Evolutionary conservation across 2,113 vertebrate genomes (phyloP).

Genomic region (Brachyhypopomus occidentalis): DNA sequence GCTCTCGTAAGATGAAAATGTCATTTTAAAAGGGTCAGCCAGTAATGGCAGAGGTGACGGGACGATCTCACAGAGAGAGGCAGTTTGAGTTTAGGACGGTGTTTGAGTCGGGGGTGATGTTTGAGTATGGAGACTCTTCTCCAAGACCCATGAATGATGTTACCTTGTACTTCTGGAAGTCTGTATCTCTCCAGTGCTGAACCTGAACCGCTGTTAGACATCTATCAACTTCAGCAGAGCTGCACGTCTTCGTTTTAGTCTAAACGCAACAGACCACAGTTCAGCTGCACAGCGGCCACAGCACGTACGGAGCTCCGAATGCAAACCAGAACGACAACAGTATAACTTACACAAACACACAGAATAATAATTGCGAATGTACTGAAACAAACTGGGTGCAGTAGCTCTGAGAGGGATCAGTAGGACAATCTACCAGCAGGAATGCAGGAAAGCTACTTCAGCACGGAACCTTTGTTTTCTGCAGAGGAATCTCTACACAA

Average conservation of each 20-base stretch:
- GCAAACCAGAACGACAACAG: background rate
- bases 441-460: background rate
- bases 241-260: constrained; percentile 82
- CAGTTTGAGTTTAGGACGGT: too few species aligned
- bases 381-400: background rate
- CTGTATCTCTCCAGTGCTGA: constrained; percentile 69
- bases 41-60: background rate
- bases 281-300: background rate
- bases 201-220: constrained; percentile 76
- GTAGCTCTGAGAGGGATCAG: background rate
- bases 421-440: background rate
- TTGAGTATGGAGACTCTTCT: too few species aligned
- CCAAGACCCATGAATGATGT: constrained; percentile 17
- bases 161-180: constrained; percentile 85
- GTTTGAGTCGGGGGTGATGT: too few species aligned
- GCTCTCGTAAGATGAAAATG: too few species aligned
- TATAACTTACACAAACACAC: background rate
- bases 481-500: background rate
- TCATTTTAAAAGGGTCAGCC: background rate
- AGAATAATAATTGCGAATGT: background rate
- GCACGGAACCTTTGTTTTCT: too few species aligned
- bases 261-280: constrained; percentile 52
- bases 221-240: constrained; percentile 77
- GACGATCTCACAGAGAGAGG: background rate
- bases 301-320: background rate